phyloP scores from a whole-genome alignment of 2,888 invertebrate species.

The Agonopterix subpropinquella region DNA sequence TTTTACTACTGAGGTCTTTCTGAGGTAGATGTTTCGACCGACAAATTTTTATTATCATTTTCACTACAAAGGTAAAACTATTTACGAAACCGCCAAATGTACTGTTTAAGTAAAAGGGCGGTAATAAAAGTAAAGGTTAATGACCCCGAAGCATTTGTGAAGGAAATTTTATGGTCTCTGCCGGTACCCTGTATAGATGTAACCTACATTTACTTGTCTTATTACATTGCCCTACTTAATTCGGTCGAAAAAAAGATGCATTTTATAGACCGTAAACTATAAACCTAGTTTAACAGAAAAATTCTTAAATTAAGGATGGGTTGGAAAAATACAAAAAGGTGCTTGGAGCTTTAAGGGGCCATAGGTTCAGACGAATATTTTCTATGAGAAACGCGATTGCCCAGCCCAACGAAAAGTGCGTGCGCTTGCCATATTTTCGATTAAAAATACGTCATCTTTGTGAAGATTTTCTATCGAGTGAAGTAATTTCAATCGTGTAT shows the following conservation, averaged over 20 bases:
- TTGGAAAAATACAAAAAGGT: neutral
- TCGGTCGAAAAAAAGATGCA: neutral
- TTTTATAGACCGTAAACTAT: neutral
- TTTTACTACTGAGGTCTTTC: no score
- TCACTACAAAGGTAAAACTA: neutral
- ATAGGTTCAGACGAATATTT: no score
- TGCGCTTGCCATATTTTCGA: no score
- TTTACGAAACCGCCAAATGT: neutral
- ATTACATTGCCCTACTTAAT: neutral
- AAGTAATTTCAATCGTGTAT: no score
- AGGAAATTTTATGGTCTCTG: conserved; percentile 44
- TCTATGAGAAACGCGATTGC: no score
- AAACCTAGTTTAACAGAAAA: neutral
- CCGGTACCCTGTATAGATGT: conserved; percentile 10
- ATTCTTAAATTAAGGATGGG: neutral
- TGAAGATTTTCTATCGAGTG: no score
- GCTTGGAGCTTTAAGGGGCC: neutral
- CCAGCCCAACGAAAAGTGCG: no score
- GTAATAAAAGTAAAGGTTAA: conserved; percentile 54
- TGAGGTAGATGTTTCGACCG: no score
- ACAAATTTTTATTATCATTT: no score
- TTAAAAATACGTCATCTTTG: no score
- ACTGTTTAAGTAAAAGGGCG: conserved; percentile 17
- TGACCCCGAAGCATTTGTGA: conserved; percentile 47
- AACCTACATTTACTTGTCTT: neutral